Conservation (phyloP, 35 echinoderm and acorn worm genomes). For the Holothuria glaberrima region DNA sequence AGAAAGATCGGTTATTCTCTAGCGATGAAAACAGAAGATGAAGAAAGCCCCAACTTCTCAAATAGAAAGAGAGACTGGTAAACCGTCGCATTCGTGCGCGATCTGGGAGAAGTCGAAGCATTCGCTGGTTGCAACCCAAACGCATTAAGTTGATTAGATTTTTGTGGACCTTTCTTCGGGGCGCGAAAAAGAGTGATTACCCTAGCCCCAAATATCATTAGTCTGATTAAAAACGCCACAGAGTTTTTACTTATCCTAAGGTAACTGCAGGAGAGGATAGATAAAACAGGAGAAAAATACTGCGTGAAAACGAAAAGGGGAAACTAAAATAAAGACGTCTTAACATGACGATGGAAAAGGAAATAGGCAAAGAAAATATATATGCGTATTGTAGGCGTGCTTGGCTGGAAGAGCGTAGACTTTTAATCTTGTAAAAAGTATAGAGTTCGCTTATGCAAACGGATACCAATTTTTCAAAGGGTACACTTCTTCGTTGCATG, state of each 20-base stretch:
- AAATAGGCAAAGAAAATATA: background rate
- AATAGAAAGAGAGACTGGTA: background rate
- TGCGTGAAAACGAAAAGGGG: background rate
- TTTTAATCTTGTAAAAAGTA: conserved; percentile 28
- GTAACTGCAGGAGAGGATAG: conserved; percentile 23
- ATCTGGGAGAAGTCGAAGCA: no score
- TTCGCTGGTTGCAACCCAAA: background rate
- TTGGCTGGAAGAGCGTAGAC: background rate
- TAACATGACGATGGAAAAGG: background rate
- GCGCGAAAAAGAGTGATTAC: conserved; percentile 51
- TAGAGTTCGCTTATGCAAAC: background rate
- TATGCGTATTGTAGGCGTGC: conserved; percentile 23
- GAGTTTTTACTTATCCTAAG: conserved; percentile 55
- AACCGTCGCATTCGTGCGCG: background rate
- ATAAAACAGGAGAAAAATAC: background rate
- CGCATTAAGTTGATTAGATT: conserved; percentile 63
- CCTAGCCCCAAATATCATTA: conserved; percentile 57
- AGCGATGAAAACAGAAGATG: background rate
- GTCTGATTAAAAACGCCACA: conserved; percentile 57
- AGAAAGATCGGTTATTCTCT: background rate
- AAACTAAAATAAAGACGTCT: background rate
- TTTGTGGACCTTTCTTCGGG: conserved; percentile 52
- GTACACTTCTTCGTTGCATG: background rate
- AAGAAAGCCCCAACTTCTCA: background rate
- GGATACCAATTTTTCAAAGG: conserved; percentile 23